Evolutionary conservation across 2,888 invertebrate species (phyloP), one percentile per base, ranked within the genome.

Genomic region (Sarcophaga carnaria): DNA sequence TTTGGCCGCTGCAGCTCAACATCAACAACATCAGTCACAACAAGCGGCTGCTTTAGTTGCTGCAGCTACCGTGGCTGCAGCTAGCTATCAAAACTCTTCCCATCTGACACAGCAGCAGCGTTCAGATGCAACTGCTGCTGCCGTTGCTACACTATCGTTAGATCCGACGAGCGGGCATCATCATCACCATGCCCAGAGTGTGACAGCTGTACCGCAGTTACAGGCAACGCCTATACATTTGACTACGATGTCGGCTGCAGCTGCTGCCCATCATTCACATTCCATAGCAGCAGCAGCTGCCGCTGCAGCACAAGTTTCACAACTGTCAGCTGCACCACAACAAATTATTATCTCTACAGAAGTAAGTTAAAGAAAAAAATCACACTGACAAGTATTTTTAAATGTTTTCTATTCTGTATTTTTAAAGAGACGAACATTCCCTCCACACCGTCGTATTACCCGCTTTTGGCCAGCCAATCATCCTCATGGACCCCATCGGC

Each of bases 401-500:
- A 3, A 69, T 54, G 17, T 62, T n/a, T 45, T 71, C 72, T 17
- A 74, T 27, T 76, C 54, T 47, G 25, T 67, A 54, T 17, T 25
- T 37, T 83, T 79, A 80, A 89, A 92, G 90, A 90, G 93, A 89
- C 91, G 94, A 90, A 91, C 94, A 91, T 93, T 94, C 90, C 93
- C 94, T 88, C 92, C 94, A 90, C 93, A 95, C 90, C 93, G 94
- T 90, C 94, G 94, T 93, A 93, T 94, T 85, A 94, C 94, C 89
- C 94, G 93, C 90, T 95, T 94, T 93, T 94, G 91, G 93, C 93
- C 94, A 83, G 90, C 95, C 90, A 92, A 93, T 62, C 93, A 91
- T 89, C 91, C 90, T 47, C 92, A 93, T 88, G 91, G 91, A 49
- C 91, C 91, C n/a, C 92, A 93, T 81, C 91, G 92, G 4, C 92